Base-by-base conservation (phyloP, 2,888 invertebrate species). In the Morpho helenor region DNA sequence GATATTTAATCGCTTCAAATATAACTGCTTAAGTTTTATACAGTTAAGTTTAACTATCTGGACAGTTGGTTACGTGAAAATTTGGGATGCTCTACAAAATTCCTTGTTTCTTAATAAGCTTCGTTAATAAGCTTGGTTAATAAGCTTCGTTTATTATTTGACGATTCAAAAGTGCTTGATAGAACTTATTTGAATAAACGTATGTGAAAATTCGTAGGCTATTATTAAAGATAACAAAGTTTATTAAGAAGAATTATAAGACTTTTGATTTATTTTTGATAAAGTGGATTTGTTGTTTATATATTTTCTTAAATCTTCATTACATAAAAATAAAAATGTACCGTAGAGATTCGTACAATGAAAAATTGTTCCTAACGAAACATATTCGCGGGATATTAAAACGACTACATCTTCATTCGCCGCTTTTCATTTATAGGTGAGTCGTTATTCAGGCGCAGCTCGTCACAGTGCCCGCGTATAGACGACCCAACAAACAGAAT, bases 401-500 rank as follows among this genome's bases (percentile, higher is more conserved):
- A 7, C 43, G 31, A 43, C 6, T 23, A n/a, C 44, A 39, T 22
- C 55, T 39, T 49, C 49, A 43, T 31, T 55, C 55, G 41, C 10
- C 55, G 49, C 42, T 49, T 39, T 49, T 43, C 55, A 55, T 49
- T 55, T 55, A 22, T 44, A 10, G 31, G 49, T 50, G 48, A 51
- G 46, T 61, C 53, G 49, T 49, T 47, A 52, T 43, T n/a, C 53
- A 52, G 45, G 52, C 49, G 41, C 42, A 45, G 48, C 41, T 49
- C 52, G 55, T 61, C 55, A 58, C 52, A 58, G 53, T 49, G 23
- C 43, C 44, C 53, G 53, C 58, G 52, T 47, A 51, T 45, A 57
- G 41, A 23, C 31, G 9, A 3, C 55, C 41, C 47, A 43, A 61
- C 57, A 59, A 56, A 60, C 63, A 49, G 60, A 58, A 61, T 61